Evolutionary conservation across 2,113 vertebrate genomes (phyloP).

Genomic region (Amazona vittata): DNA sequence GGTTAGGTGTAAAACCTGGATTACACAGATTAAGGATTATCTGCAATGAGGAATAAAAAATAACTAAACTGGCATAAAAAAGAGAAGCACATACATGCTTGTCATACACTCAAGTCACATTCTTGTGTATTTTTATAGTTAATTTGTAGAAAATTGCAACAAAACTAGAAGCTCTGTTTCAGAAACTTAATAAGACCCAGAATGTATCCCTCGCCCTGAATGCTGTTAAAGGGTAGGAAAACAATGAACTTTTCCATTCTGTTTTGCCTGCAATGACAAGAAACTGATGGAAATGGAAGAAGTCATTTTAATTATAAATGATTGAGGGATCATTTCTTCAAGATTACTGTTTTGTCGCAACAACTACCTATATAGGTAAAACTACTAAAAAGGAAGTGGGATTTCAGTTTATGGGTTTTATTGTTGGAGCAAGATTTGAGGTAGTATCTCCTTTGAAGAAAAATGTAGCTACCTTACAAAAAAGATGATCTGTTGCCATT

Average conservation of each 20-base stretch:
- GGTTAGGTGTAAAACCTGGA: not conserved
- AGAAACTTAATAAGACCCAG: not conserved
- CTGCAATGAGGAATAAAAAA: not conserved
- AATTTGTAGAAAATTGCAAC: not conserved
- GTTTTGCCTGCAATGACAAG: not conserved
- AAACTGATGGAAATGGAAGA: not conserved
- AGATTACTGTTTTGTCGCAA: not conserved
- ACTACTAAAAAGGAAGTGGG: not conserved
- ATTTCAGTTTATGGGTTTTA: not conserved
- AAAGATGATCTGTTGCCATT: not conserved
- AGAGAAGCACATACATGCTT: not conserved
- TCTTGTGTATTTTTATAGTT: not conserved
- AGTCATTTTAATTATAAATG: not conserved
- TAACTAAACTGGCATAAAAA: not conserved
- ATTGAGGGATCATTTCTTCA: not conserved
- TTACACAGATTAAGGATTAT: not conserved
- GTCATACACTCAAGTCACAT: not conserved
- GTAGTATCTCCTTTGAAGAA: not conserved
- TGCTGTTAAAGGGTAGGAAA: not conserved
- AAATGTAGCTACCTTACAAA: not conserved
- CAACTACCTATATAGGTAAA: not conserved
- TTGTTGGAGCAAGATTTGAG: not conserved
- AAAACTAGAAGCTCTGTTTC: not conserved
- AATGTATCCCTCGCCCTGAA: fast-evolving
- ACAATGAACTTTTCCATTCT: not conserved